phyloP scores from a whole-genome alignment of 2,797 vertebrate genomes.

The Danionella dracula region DNA sequence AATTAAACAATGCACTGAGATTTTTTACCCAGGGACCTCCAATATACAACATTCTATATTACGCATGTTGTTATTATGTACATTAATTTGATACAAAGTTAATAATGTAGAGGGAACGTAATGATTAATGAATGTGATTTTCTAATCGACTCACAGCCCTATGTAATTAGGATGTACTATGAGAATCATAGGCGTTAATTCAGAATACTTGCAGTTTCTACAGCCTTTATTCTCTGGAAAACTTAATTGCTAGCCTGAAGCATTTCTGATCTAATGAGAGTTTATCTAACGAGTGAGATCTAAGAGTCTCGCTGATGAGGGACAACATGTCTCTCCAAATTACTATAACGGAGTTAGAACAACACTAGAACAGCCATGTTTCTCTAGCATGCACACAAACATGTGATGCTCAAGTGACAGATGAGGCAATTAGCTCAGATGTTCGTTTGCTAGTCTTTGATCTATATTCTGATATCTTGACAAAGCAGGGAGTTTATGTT shows the following conservation, averaged over 20 bases:
- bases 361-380: background rate
- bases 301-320: constrained; percentile 5
- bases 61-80: too few species aligned
- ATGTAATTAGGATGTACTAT: background rate
- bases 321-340: background rate
- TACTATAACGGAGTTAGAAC: constrained; percentile 11
- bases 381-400: background rate
- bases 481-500: constrained; percentile 11
- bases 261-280: background rate
- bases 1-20: too few species aligned
- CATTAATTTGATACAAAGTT: too few species aligned
- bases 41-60: too few species aligned
- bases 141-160: too few species aligned
- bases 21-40: too few species aligned
- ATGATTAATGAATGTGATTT: too few species aligned
- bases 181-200: background rate
- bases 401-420: constrained; percentile 52
- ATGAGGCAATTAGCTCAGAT: constrained; percentile 60
- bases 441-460: constrained; percentile 61
- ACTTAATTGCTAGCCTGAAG: background rate
- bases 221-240: background rate
- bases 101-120: too few species aligned
- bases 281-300: constrained; percentile 8
- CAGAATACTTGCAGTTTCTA: background rate
- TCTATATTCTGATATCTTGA: constrained; percentile 35